phyloP scores from a whole-genome alignment of 1,140 invertebrate genomes.

The Lordiphosa collinella region DNA sequence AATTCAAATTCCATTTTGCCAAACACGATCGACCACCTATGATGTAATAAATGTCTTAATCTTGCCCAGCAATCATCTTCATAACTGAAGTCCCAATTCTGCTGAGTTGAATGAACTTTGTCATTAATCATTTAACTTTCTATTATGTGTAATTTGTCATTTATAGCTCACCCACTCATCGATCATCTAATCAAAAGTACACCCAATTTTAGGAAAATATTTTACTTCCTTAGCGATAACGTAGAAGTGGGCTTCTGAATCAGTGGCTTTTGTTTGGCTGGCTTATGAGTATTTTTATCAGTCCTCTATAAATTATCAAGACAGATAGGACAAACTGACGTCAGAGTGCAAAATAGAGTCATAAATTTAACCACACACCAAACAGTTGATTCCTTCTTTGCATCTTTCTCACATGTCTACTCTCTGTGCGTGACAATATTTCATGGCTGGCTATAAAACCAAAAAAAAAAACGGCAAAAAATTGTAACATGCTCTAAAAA shows the following conservation, averaged over 20 bases:
- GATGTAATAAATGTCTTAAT: too few species aligned
- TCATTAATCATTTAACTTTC: too few species aligned
- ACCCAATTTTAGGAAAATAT: too few species aligned
- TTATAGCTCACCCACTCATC: too few species aligned
- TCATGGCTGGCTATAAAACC: constrained; percentile 30
- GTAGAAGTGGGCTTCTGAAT: constrained; percentile 10
- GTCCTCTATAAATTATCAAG: constrained; percentile 10
- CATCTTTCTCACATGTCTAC: background rate
- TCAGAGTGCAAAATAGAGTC: constrained; percentile 13
- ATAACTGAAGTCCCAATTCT: too few species aligned
- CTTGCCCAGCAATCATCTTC: too few species aligned
- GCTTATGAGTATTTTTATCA: constrained; percentile 21
- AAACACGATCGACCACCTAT: too few species aligned
- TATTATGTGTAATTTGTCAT: too few species aligned
- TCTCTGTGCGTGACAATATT: constrained; percentile 63
- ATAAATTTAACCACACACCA: constrained; percentile 1
- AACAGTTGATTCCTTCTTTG: background rate
- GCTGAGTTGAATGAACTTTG: too few species aligned
- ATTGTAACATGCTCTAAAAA: constrained; percentile 54
- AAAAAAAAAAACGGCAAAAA: background rate
- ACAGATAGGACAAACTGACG: constrained; percentile 21
- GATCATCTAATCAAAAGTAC: too few species aligned
- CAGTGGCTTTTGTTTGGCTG: constrained; percentile 14
- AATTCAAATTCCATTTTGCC: too few species aligned
- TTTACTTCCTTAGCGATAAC: too few species aligned